Evolutionary conservation across 2,797 vertebrate species (phyloP).

Genomic region (Sphenopsis melanotis): DNA sequence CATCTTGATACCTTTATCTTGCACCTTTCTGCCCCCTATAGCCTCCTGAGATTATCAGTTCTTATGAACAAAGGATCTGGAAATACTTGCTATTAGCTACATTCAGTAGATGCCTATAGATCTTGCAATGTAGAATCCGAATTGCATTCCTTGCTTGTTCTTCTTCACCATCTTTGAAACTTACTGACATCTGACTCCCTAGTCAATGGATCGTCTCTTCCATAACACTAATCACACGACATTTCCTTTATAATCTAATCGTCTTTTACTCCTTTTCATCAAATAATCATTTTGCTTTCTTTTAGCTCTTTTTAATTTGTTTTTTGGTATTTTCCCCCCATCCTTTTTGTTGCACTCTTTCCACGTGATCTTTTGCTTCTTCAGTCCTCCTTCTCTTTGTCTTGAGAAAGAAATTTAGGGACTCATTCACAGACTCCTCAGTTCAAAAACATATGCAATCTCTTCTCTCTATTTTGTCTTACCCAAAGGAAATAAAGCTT

Average conservation of each 20-base stretch:
- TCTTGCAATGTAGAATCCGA: not conserved
- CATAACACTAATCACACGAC: not conserved
- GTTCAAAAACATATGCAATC: not conserved
- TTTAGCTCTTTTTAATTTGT: not conserved
- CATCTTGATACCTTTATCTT: not conserved
- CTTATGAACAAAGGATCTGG: not conserved
- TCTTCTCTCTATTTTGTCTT: not conserved
- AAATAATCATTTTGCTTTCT: not conserved
- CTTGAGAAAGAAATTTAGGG: not conserved
- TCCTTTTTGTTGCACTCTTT: not conserved
- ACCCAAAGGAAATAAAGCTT: not conserved
- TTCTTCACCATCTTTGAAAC: not conserved
- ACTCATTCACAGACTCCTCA: not conserved
- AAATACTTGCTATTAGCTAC: not conserved
- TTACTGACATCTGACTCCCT: not conserved
- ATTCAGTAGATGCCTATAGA: not conserved
- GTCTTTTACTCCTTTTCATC: not conserved
- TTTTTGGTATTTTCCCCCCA: not conserved
- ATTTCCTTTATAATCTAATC: not conserved
- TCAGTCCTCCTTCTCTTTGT: not conserved
- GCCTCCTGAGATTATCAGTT: not conserved
- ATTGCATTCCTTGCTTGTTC: not conserved
- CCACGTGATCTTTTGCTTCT: not conserved
- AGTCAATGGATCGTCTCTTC: not conserved
- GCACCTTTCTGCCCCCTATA: not conserved